phyloP scores from a whole-genome alignment of 2,888 invertebrate genomes.

The Latheticus oryzae region DNA sequence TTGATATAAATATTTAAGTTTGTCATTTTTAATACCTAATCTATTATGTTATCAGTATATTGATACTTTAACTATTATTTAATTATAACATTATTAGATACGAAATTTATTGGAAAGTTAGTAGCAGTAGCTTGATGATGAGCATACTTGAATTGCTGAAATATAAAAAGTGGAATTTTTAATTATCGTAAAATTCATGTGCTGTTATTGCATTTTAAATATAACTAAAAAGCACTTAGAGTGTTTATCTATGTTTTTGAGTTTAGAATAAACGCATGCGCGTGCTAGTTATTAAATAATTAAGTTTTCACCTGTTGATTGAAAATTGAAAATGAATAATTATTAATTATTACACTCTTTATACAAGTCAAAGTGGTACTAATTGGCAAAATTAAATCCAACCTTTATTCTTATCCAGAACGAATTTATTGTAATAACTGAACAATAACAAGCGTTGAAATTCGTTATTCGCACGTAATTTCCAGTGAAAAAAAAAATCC shows the following conservation, averaged over 20 bases:
- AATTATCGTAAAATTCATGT: conserved; percentile 11
- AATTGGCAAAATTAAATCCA: conserved; percentile 23
- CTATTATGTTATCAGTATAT: no score
- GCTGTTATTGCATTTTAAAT: conserved; percentile 5
- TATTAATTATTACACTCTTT: conserved; percentile 23
- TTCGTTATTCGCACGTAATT: conserved; percentile 26
- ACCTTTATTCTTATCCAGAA: conserved; percentile 10
- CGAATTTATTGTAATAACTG: conserved; percentile 16
- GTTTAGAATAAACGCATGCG: conserved; percentile 30
- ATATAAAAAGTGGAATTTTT: conserved; percentile 8
- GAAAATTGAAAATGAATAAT: conserved; percentile 28
- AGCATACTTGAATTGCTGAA: neutral
- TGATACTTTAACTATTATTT: no score
- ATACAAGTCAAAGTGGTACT: conserved; percentile 4
- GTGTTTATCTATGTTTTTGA: no score
- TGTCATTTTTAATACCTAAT: no score
- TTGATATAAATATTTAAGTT: no score
- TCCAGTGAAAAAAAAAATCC: conserved; percentile 12
- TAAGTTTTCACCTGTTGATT: conserved; percentile 35
- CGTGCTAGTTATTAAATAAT: conserved; percentile 7
- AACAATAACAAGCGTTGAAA: conserved; percentile 7
- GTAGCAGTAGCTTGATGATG: neutral
- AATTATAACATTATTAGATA: no score
- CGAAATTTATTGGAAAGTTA: conserved; percentile 5
- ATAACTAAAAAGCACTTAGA: no score